Evolutionary conservation across 2,797 vertebrate species (phyloP).

Genomic region (Steatocranus sp.): DNA sequence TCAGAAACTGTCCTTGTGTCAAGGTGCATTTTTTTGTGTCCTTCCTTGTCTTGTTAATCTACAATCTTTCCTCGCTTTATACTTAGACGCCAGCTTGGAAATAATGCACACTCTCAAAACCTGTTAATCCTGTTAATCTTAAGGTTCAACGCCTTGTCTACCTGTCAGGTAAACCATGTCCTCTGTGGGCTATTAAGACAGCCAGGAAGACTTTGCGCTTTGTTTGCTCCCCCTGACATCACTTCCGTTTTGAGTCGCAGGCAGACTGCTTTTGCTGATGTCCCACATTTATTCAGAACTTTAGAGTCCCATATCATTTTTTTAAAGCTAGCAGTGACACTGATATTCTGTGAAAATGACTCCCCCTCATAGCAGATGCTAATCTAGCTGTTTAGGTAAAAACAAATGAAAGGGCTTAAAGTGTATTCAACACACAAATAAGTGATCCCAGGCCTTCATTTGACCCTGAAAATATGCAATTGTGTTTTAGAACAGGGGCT

Average conservation of each 20-base stretch:
- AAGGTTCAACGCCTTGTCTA: not conserved
- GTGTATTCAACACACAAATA: conserved; percentile 31
- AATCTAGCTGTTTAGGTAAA: conserved; percentile 40
- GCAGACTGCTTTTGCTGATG: not conserved
- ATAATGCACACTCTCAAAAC: not conserved
- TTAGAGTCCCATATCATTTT: not conserved
- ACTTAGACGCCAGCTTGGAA: not conserved
- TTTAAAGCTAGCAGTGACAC: not conserved
- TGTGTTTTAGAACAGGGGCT: not conserved
- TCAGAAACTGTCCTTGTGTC: conserved; percentile 19
- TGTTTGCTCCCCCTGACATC: conserved; percentile 13
- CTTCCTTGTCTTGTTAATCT: conserved; percentile 18
- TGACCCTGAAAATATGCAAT: not conserved
- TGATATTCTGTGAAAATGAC: not conserved
- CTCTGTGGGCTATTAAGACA: conserved; percentile 9
- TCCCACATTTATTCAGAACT: conserved; percentile 1
- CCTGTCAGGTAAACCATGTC: not conserved
- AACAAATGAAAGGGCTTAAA: conserved; percentile 47
- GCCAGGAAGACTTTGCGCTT: conserved; percentile 50
- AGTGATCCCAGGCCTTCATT: not conserved
- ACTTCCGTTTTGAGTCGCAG: not conserved
- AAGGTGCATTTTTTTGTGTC: conserved; percentile 10
- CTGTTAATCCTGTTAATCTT: not conserved
- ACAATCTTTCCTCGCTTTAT: conserved; percentile 21
- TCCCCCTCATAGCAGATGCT: conserved; percentile 25